Evolutionary conservation across 53 echinoderm and acorn worm genomes (phyloP), one percentile per base, ranked within the genome.

Genomic region (Luidia sarsii): DNA sequence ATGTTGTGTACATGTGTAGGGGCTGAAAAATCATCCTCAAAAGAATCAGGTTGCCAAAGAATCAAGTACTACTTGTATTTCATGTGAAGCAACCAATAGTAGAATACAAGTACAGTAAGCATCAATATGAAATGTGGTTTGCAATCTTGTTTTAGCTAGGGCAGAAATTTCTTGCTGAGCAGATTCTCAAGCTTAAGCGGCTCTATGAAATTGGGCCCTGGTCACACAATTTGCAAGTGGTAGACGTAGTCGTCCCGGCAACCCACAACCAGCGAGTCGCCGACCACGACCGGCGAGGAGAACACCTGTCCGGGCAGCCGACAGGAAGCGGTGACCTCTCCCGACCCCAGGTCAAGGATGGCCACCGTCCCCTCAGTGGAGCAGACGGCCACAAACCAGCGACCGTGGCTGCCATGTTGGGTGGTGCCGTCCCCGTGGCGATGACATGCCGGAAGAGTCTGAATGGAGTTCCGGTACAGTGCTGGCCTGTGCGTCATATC

Each of bases 221-320:
- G n/a, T 52, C 25, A 24, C 56, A 18, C 39, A 15, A 82, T 68
- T 64, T 86, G 48, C 14, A 94, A 50, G 46, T 83, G 80, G 61
- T 94, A 94, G 28, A 94, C 83, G 83, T 34, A 60, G 55, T 94
- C 88, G 89, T 94, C 85, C 24, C 94, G 67, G 48, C 94, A 94
- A 0, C 91, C 94, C 5, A 94, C 64, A 15, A 91, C 62, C 18
- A 94, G 46, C 31, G 13, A 4, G 27, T 71, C 63, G 20, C 51
- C 41, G 41, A 67, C 25, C 6, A 89, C 79, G 3, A 94, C 77
- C 18, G 91, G 91, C 10, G 94, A 94, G 39, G 94, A 94, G 61
- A 94, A 94, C 23, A 92, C 72, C 64, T 91, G 83, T 43, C 94
- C 94, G 3, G 86, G 91, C 10, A 94, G 67, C n/a, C 38, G 43